phyloP scores from a whole-genome alignment of 2,113 vertebrate species.

The Hippopotamus amphibius region DNA sequence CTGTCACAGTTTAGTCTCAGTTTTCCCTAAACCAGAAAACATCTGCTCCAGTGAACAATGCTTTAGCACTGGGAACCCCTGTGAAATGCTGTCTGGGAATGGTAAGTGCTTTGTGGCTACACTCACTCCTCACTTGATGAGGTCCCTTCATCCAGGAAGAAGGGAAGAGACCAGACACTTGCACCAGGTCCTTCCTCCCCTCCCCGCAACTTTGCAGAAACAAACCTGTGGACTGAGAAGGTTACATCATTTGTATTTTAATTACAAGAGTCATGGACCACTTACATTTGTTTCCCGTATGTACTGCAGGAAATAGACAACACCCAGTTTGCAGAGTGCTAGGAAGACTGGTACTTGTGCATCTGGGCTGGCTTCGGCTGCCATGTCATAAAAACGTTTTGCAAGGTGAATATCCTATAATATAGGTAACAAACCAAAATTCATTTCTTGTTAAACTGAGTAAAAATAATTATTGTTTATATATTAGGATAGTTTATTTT shows the following conservation, averaged over 20 bases:
- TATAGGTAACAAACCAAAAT: slow-evolving; percentile 53
- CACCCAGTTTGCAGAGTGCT: slow-evolving; percentile 95
- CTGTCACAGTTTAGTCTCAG: neutral
- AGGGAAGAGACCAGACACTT: neutral
- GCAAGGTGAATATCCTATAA: slow-evolving; percentile 97
- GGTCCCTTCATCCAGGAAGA: neutral
- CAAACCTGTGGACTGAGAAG: neutral
- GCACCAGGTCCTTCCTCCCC: neutral
- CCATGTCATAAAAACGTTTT: slow-evolving; percentile 99
- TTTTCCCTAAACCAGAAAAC: neutral
- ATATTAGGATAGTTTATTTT: neutral
- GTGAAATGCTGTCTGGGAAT: neutral
- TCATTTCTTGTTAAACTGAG: slow-evolving; percentile 37
- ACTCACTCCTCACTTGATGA: neutral
- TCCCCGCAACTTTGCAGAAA: neutral
- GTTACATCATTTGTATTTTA: neutral
- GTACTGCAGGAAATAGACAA: slow-evolving; percentile 95
- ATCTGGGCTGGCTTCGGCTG: slow-evolving; percentile 97
- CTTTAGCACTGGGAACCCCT: neutral
- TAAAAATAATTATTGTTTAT: neutral
- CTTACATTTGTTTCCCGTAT: slow-evolving; percentile 96
- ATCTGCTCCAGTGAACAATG: neutral
- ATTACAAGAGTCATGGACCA: neutral
- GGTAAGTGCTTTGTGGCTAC: neutral
- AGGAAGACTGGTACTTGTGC: slow-evolving; percentile 98